Conservation (phyloP, 2,113 vertebrate species). For the Pelecanoides urinatrix region DNA sequence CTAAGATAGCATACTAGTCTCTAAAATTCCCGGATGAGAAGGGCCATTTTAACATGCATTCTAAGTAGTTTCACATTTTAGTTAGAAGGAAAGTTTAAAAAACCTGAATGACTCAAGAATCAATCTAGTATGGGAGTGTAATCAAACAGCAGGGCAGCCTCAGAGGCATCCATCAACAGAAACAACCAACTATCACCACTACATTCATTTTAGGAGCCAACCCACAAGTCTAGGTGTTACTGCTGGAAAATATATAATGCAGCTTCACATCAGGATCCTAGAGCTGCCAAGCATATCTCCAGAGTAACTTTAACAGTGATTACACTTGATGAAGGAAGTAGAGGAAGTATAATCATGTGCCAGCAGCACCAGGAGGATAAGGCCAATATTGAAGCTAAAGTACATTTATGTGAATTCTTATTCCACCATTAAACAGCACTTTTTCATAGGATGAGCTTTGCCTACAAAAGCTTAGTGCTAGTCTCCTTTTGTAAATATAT, state of each 20-base stretch:
- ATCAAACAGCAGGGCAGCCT: not conserved
- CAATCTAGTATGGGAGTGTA: not conserved
- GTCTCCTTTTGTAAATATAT: not conserved
- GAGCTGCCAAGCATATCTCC: slow-evolving; percentile 17
- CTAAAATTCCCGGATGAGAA: not conserved
- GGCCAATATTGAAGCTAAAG: slow-evolving; percentile 13
- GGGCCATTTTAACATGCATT: not conserved
- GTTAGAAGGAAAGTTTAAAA: not conserved
- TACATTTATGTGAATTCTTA: slow-evolving; percentile 5
- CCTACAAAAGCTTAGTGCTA: not conserved
- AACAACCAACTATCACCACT: not conserved
- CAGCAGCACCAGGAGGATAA: slow-evolving; percentile 21
- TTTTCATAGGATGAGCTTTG: slow-evolving; percentile 24
- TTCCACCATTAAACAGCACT: not conserved
- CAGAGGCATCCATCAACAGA: slow-evolving; percentile 11
- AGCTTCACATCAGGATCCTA: slow-evolving; percentile 22
- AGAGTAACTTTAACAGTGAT: slow-evolving; percentile 58
- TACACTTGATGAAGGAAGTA: slow-evolving; percentile 30
- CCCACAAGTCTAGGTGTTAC: slow-evolving; percentile 1
- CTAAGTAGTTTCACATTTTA: slow-evolving; percentile 6
- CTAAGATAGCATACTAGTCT: not conserved
- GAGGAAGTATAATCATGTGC: slow-evolving; percentile 29
- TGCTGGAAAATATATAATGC: slow-evolving; percentile 32
- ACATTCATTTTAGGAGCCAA: slow-evolving; percentile 26
- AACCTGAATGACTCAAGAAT: not conserved